Evolutionary conservation across 2,797 vertebrate species (phyloP).

Genomic region (Erethizon dorsatum): DNA sequence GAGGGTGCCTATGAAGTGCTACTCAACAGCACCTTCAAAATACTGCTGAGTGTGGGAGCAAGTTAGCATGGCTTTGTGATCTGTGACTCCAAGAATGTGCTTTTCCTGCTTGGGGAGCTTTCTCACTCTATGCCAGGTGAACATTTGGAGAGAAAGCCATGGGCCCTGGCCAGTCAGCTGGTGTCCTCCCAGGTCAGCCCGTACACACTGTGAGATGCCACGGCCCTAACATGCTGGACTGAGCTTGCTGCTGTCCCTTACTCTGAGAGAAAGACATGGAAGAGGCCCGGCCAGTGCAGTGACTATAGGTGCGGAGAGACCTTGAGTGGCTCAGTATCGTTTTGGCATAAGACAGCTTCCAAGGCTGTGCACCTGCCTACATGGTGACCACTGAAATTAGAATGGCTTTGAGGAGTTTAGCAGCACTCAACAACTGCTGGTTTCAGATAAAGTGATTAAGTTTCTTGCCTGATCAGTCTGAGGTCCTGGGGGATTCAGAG

Average conservation of each 20-base stretch:
- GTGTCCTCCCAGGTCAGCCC: background rate
- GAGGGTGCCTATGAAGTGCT: background rate
- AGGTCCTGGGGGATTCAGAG: background rate
- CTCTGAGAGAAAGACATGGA: background rate
- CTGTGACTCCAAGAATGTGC: background rate
- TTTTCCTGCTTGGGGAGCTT: background rate
- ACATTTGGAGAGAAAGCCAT: background rate
- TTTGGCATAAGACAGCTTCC: background rate
- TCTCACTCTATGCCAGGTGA: background rate
- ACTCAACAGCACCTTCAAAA: rapidly evolving
- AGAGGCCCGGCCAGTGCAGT: background rate
- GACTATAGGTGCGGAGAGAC: background rate
- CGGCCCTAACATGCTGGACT: too few species aligned
- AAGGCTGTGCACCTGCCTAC: background rate
- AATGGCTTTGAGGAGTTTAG: background rate
- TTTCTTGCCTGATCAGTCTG: background rate
- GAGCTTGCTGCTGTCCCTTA: background rate
- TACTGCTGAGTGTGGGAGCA: background rate
- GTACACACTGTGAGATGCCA: background rate
- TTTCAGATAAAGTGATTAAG: background rate
- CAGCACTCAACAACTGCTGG: background rate
- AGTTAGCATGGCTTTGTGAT: background rate
- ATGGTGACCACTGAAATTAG: background rate
- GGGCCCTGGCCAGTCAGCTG: background rate
- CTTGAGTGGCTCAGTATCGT: too few species aligned